Evolutionary conservation across 1,140 invertebrate genomes (phyloP).

Genomic region (Pantala flavescens): DNA sequence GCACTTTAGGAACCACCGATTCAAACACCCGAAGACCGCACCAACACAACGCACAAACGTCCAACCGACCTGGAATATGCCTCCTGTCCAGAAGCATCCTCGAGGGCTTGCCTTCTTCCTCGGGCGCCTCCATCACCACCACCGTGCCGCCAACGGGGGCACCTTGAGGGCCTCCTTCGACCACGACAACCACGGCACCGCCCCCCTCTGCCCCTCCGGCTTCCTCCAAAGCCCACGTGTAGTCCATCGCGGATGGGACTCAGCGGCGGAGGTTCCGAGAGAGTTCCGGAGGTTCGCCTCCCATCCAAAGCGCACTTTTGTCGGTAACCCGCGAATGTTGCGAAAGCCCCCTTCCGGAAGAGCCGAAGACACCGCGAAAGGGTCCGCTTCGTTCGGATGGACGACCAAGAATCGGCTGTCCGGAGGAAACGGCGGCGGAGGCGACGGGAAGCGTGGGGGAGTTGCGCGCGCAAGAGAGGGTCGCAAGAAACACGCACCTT

Average conservation of each 20-base stretch:
- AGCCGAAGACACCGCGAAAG: no score
- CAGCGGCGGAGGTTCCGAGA: not conserved
- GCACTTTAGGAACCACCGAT: no score
- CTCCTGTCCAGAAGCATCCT: not conserved
- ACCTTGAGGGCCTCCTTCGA: not conserved
- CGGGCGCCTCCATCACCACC: not conserved
- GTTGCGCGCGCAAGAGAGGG: not conserved
- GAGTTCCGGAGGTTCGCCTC: not conserved
- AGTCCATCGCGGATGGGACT: not conserved
- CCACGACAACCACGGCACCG: not conserved
- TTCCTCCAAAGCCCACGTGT: not conserved
- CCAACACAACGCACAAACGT: no score
- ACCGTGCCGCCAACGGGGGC: not conserved
- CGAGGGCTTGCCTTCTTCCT: not conserved
- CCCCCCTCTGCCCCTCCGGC: not conserved
- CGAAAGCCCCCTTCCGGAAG: no score
- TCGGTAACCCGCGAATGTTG: no score
- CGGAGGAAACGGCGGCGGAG: not conserved
- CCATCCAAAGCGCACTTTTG: not conserved
- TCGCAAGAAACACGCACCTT: not conserved
- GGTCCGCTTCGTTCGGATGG: not conserved
- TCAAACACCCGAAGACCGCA: no score
- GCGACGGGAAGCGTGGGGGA: not conserved
- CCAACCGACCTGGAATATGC: not conserved
- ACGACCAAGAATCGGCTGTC: not conserved